Evolutionary conservation across 2,797 vertebrate species (phyloP), one percentile per base, ranked within the genome.

Genomic region (Melanogrammus aeglefinus): DNA sequence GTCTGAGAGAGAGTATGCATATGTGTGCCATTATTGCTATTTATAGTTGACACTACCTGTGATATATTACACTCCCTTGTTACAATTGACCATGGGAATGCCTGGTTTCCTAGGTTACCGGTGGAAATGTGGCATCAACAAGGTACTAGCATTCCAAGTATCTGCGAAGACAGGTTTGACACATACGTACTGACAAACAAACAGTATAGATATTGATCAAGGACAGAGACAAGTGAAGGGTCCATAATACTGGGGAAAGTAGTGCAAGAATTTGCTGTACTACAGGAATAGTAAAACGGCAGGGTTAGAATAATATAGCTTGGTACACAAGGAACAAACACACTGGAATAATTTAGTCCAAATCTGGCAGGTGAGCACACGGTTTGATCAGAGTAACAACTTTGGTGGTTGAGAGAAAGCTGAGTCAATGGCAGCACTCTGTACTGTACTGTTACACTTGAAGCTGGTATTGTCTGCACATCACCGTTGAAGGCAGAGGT

Each of bases 51-150:
- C 80, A 70, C n/a, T 44, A 51, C 73, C 38, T 90, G 92, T 74
- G 88, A 91, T 85, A 88, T 91, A 86, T 92, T 85, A 78, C 92
- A 91, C 87, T 27, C 77, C 83, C 82, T 82, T 88, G 91, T 70
- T 76, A 86, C 80, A 81, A 73, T 77, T 73, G 82, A 72, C 81
- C 80, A 21, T 87, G 84, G 78, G 84, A 84, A 91, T 90, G 84
- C 80, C 41, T 77, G 84, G 81, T 86, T 87, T 84, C 83, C 84
- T 51, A 79, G 83, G 87, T 75, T 75, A 86, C 77, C 77, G 66
- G 79, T 75, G 16, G 84, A 81, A 78, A 47, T 75, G 57, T 75
- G 35, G 75, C 72, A 18, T 72, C 73, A 66, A 78, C 79, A 80
- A 79, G 81, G 39, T 78, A 75, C n/a, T 47, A 69, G 86, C 74